These are phyloP conservation scores for Xiphias gladius DNA, from an alignment of 2,113 vertebrate genomes.

Conservation along the genomic window DNA sequence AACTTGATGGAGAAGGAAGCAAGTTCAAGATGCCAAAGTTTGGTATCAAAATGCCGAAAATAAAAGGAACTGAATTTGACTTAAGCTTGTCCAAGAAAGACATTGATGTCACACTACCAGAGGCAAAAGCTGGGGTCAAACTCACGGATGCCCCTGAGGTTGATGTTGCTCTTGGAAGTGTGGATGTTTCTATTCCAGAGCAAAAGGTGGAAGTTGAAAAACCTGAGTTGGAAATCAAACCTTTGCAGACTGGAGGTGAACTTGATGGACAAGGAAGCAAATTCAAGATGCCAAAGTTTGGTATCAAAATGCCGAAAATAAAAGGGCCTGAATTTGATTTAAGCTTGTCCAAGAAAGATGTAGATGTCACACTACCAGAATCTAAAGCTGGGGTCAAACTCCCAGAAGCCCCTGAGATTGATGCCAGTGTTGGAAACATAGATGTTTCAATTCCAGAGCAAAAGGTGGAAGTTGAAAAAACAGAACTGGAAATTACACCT, in stretches of 20 bases:
- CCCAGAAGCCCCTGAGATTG: slow-evolving; percentile 42
- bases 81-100: slow-evolving; percentile 33
- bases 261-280: slow-evolving; percentile 19
- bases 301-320: slow-evolving; percentile 27
- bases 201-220: background rate
- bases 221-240: slow-evolving; percentile 24
- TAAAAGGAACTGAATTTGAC: slow-evolving; percentile 50
- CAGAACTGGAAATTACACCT: slow-evolving; percentile 18
- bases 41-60: slow-evolving; percentile 24
- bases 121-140: slow-evolving; percentile 16
- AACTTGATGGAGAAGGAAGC: background rate
- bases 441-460: slow-evolving; percentile 30
- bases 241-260: slow-evolving; percentile 3
- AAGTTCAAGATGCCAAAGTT: background rate
- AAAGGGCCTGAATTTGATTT: slow-evolving; percentile 31
- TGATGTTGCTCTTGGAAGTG: background rate
- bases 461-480: slow-evolving; percentile 6
- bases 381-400: slow-evolving; percentile 11
- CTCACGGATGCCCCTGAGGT: slow-evolving; percentile 15
- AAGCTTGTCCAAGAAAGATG: slow-evolving; percentile 18
- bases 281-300: slow-evolving; percentile 59
- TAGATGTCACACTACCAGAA: slow-evolving; percentile 23
- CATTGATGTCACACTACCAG: slow-evolving; percentile 2
- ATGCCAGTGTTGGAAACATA: slow-evolving; percentile 7
- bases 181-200: background rate